Base-by-base conservation (phyloP, 2,888 invertebrate genomes). In the Platynereis dumerilii region DNA sequence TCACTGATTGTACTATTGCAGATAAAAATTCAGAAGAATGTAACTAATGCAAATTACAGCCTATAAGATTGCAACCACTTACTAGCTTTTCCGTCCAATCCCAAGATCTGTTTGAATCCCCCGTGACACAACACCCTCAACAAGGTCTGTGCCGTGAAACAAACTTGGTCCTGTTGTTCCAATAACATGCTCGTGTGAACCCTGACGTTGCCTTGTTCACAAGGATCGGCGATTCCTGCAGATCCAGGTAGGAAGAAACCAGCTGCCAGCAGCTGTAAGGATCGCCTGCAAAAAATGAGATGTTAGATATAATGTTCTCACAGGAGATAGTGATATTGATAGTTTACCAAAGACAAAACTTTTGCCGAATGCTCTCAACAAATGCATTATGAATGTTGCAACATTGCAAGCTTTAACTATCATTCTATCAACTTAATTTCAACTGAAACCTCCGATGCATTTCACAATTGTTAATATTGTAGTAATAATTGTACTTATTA, bases 241-340 rank as follows among this genome's bases (percentile, higher is more conserved):
- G 86, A 94, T 54, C 96, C 96, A 2, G 97, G 97, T 62, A 98
- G 87, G 86, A 98, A 96, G 70, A 98, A 87, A 0, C 98, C 99
- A 20, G 96, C 93, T 0, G 97, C 91, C 60, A 99, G 86, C 55
- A 98, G 87, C 72, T 97, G 94, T 69, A 99, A 89, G 2, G 94
- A 91, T 62, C 98, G 89, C 64, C 91, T 88, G 72, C 39, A 76
- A 71, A 39, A 54, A 7, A 26, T 3, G 17, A 24, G 24, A 24
- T 24, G 5, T 52, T 42, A 42, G 12, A 42, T 27, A 60, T 60
- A n/a, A 44, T 42, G 12, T 42, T 42, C 10, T 12, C 15, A 20
- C 58, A 57, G 12, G 28, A 12, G 15, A 29, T 26, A 27, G 44
- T 48, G n/a, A n/a, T n/a, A n/a, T n/a, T n/a, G 44, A 44, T 42